Evolutionary conservation across 2,797 vertebrate genomes (phyloP).

Genomic region (Ambastaia sidthimunki): DNA sequence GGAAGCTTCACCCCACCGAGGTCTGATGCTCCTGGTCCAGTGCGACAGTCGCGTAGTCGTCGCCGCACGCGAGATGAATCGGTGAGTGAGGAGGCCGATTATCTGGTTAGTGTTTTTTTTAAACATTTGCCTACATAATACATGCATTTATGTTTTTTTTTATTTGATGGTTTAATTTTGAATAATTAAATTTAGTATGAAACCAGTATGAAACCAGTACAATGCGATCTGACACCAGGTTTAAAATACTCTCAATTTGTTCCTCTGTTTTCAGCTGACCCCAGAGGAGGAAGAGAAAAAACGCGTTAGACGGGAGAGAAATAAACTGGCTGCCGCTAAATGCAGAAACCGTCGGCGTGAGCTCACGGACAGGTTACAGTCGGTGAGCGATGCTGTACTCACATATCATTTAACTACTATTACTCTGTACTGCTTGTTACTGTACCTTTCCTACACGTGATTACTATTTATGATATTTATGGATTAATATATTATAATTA

Average conservation of each 20-base stretch:
- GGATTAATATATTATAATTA: slow-evolving; percentile 7
- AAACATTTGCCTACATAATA: not conserved
- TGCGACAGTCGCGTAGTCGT: slow-evolving; percentile 81
- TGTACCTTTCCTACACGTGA: not conserved
- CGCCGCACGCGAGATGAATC: slow-evolving; percentile 88
- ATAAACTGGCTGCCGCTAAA: slow-evolving; percentile 94
- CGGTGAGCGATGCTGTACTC: slow-evolving; percentile 79
- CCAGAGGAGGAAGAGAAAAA: slow-evolving; percentile 95
- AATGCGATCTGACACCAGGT: not conserved
- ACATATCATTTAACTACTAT: slow-evolving; percentile 20
- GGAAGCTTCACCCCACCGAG: slow-evolving; percentile 75
- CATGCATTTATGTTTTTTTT: not conserved
- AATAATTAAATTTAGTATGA: not conserved
- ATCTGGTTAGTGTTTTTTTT: not conserved
- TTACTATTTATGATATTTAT: not conserved
- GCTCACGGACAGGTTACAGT: slow-evolving; percentile 93
- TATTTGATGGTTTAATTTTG: not conserved
- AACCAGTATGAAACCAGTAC: not conserved
- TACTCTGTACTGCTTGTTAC: not conserved
- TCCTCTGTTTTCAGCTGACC: slow-evolving; percentile 78
- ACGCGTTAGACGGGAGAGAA: slow-evolving; percentile 89
- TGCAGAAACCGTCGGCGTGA: slow-evolving; percentile 93
- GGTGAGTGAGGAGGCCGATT: slow-evolving; percentile 76
- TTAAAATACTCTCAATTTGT: not conserved
- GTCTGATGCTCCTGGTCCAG: slow-evolving; percentile 69